Evolutionary conservation across 2,797 vertebrate species (phyloP).

Genomic region (Streptopelia turtur): DNA sequence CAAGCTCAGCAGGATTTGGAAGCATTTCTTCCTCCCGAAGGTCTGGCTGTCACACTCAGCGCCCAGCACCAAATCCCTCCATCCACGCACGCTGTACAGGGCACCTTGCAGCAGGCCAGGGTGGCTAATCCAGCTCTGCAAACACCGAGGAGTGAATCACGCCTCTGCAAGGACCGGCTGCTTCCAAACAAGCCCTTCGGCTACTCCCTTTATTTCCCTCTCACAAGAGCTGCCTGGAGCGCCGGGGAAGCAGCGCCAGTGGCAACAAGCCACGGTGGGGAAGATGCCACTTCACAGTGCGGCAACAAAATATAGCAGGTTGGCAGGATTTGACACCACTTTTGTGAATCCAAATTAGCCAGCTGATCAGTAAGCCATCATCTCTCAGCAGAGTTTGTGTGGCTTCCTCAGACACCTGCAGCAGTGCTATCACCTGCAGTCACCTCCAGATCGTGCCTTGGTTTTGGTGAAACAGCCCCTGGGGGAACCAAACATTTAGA

Average conservation of each 20-base stretch:
- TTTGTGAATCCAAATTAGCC: background rate
- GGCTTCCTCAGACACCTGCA: background rate
- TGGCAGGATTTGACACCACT: background rate
- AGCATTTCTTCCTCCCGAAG: background rate
- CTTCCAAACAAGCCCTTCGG: background rate
- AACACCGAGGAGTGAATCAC: background rate
- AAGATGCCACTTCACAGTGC: background rate
- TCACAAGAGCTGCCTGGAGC: background rate
- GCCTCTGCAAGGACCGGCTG: background rate
- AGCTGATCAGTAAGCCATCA: background rate
- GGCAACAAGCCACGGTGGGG: rapidly evolving
- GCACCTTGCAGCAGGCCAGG: background rate
- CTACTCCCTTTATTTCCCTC: background rate
- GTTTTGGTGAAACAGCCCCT: background rate
- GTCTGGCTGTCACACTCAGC: background rate
- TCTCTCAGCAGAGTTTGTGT: background rate
- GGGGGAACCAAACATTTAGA: background rate
- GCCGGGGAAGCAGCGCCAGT: background rate
- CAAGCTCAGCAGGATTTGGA: background rate
- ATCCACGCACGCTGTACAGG: rapidly evolving
- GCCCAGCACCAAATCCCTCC: background rate
- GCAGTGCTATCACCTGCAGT: background rate
- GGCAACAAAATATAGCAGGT: background rate
- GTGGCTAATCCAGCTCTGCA: background rate
- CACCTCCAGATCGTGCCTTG: background rate